phyloP scores from a whole-genome alignment of 2,888 invertebrate species.

The Vandiemenella viatica region DNA sequence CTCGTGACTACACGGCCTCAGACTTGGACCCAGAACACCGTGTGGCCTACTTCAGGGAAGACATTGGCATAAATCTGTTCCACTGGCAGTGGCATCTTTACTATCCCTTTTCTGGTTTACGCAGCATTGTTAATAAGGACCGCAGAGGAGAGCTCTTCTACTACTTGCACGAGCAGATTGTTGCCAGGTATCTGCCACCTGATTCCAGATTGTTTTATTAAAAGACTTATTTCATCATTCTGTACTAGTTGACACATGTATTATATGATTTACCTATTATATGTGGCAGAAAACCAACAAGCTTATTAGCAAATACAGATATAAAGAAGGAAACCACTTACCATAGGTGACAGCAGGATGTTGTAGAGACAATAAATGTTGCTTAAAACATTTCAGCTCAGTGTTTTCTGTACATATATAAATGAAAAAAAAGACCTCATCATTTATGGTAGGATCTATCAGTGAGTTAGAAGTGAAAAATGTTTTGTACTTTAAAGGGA shows the following conservation, averaged over 20 bases:
- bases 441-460: too few species aligned
- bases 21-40: slow-evolving; percentile 27
- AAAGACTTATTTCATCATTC: too few species aligned
- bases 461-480: too few species aligned
- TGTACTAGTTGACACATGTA: not conserved
- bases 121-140: slow-evolving; percentile 22
- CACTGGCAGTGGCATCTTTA: slow-evolving; percentile 43
- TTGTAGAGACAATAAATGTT: too few species aligned
- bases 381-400: too few species aligned
- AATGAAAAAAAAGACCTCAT: too few species aligned
- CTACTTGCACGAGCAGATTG: slow-evolving; percentile 29
- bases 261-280: not conserved
- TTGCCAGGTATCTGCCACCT: slow-evolving; percentile 25
- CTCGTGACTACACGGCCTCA: slow-evolving; percentile 25
- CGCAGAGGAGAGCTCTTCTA: slow-evolving; percentile 29
- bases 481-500: too few species aligned
- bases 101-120: slow-evolving; percentile 24
- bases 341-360: too few species aligned
- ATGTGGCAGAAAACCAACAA: too few species aligned
- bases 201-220: not conserved
- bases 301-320: too few species aligned
- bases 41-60: slow-evolving; percentile 35
- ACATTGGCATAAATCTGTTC: slow-evolving; percentile 35
- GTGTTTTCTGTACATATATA: too few species aligned
- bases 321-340: too few species aligned